Conservation (phyloP, 1,140 invertebrate genomes). For the Fopius arisanus region DNA sequence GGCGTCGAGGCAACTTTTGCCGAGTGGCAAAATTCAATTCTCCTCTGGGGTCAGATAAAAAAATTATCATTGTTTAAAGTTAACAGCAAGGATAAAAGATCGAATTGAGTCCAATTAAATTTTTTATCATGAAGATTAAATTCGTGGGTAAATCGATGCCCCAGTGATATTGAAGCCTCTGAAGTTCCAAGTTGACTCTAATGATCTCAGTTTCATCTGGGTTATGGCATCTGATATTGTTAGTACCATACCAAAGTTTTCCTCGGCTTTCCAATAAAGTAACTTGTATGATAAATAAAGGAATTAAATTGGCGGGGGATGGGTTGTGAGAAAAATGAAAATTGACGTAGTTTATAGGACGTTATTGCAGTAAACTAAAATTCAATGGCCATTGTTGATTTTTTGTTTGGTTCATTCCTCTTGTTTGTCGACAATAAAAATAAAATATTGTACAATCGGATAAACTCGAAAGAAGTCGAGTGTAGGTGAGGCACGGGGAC, state of each 20-base stretch:
- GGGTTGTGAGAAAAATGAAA: background rate
- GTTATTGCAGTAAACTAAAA: conserved; percentile 11
- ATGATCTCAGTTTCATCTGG: background rate
- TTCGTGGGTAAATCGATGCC: background rate
- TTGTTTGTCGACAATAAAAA: conserved; percentile 6
- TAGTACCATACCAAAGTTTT: background rate
- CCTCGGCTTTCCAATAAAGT: background rate
- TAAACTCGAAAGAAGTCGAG: conserved; percentile 3
- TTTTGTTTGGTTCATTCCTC: background rate
- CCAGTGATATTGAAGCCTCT: background rate
- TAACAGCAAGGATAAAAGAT: no score
- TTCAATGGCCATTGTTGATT: conserved; percentile 11
- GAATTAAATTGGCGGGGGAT: background rate
- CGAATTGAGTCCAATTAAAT: no score
- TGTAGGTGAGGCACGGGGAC: background rate
- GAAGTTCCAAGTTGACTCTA: background rate
- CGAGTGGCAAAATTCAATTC: conserved; percentile 20
- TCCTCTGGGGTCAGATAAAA: background rate
- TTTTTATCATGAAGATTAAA: background rate
- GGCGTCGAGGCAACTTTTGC: conserved; percentile 7
- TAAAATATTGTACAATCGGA: conserved; percentile 11
- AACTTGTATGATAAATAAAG: background rate
- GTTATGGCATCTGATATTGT: background rate
- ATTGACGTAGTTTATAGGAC: conserved; percentile 1
- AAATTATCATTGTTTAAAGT: no score